A percentile compares a stretch with the other conserved stretches of the same genome.
These are phyloP conservation scores for Bicyclus anynana DNA, from an alignment of 1,140 invertebrate species.

Conservation along the genomic window DNA sequence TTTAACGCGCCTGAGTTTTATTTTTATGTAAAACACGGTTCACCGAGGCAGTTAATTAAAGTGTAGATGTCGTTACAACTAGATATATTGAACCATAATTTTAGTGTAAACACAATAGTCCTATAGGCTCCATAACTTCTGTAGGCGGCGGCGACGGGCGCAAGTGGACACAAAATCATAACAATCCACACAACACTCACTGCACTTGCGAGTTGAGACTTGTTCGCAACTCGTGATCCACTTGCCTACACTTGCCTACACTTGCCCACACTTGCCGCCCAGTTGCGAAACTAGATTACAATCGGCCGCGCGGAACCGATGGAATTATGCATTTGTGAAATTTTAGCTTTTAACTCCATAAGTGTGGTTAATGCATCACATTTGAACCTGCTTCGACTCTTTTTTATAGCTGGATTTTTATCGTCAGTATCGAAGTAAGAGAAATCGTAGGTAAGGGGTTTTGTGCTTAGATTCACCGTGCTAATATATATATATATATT, in stretches of 20 bases:
- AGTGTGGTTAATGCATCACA: too few species aligned
- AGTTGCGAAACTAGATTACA: not conserved
- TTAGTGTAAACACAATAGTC: not conserved
- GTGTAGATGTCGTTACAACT: too few species aligned
- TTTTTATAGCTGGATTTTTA: too few species aligned
- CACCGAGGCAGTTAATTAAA: too few species aligned
- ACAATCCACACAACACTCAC: not conserved
- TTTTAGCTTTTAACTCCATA: not conserved
- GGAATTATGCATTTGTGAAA: not conserved
- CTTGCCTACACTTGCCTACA: not conserved
- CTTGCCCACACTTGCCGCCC: not conserved
- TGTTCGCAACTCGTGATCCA: not conserved
- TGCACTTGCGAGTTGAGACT: not conserved
- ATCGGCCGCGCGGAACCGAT: not conserved
- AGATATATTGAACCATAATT: not conserved
- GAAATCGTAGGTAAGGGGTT: too few species aligned
- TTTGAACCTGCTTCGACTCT: too few species aligned
- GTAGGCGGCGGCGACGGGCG: not conserved
- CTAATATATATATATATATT: too few species aligned
- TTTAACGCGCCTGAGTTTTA: too few species aligned
- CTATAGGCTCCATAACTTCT: not conserved
- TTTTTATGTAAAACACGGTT: too few species aligned
- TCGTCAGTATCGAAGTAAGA: too few species aligned
- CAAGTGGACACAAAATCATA: not conserved
- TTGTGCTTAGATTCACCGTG: too few species aligned